phyloP scores from a whole-genome alignment of 2,113 vertebrate genomes.

The Bolborhynchus lineola region DNA sequence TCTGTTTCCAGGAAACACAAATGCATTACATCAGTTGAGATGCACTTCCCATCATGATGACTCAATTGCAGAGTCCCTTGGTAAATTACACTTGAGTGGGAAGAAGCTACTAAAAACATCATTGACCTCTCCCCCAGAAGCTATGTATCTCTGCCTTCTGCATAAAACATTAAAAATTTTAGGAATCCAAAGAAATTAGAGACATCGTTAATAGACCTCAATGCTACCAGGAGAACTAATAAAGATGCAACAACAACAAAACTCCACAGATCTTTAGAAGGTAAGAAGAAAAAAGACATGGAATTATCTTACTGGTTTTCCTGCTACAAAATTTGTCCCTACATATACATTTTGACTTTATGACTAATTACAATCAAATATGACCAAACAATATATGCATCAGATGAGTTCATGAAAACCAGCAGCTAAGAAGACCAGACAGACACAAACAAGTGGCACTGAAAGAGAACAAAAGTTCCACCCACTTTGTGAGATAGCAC shows the following conservation, averaged over 20 bases:
- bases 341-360: background rate
- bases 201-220: background rate
- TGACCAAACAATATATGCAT: background rate
- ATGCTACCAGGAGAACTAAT: background rate
- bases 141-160: background rate
- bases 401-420: background rate
- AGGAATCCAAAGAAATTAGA: background rate
- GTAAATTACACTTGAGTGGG: conserved; percentile 20
- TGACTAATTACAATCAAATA: background rate
- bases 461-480: background rate
- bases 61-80: background rate
- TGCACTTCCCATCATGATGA: conserved; percentile 19
- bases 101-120: conserved; percentile 38
- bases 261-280: background rate
- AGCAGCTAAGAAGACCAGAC: background rate
- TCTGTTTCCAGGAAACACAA: conserved; percentile 49
- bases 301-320: background rate
- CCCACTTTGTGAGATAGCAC: background rate
- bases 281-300: background rate
- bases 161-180: background rate
- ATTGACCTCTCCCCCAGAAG: background rate
- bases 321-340: background rate
- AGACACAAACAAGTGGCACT: background rate
- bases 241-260: background rate
- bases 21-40: conserved; percentile 49